phyloP scores from a whole-genome alignment of 2,888 invertebrate genomes.

The Xylophagus ater region DNA sequence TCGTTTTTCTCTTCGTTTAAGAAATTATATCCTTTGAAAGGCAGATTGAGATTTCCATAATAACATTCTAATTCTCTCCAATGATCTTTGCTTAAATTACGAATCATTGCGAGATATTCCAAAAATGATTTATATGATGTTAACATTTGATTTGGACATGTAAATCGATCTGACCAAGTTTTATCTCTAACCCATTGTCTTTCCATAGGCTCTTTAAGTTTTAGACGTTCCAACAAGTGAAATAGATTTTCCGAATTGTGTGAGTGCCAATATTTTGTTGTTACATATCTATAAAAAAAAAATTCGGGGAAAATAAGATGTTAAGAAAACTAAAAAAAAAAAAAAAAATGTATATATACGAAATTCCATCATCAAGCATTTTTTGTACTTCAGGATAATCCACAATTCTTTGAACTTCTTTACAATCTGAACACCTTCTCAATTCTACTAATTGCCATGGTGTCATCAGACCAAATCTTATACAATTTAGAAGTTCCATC shows the following conservation, averaged over 20 bases:
- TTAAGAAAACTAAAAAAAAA: too few species aligned
- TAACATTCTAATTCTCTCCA: slow-evolving; percentile 25
- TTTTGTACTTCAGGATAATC: slow-evolving; percentile 57
- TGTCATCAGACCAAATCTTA: slow-evolving; percentile 67
- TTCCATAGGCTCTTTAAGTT: slow-evolving; percentile 56
- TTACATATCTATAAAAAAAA: slow-evolving; percentile 49
- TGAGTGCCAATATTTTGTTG: slow-evolving; percentile 66
- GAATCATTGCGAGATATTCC: slow-evolving; percentile 29
- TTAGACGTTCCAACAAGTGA: slow-evolving; percentile 58
- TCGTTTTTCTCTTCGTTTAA: too few species aligned
- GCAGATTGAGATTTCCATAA: slow-evolving; percentile 18
- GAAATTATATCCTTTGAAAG: slow-evolving; percentile 13
- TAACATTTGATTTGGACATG: slow-evolving; percentile 28
- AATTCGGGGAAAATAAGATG: too few species aligned
- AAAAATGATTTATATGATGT: slow-evolving; percentile 28
- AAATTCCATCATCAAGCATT: slow-evolving; percentile 69
- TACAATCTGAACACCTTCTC: slow-evolving; percentile 59
- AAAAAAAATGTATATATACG: too few species aligned
- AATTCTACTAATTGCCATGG: slow-evolving; percentile 73
- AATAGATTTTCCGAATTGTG: slow-evolving; percentile 60
- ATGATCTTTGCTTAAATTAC: slow-evolving; percentile 26
- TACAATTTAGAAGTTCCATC: slow-evolving; percentile 53
- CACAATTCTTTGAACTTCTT: slow-evolving; percentile 58
- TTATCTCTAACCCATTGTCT: slow-evolving; percentile 61
- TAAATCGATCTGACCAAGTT: slow-evolving; percentile 31